A percentile compares a stretch with the other conserved stretches of the same genome.
Conservation (phyloP, 2,888 invertebrate genomes). For the Gisinianus flammeolus region DNA sequence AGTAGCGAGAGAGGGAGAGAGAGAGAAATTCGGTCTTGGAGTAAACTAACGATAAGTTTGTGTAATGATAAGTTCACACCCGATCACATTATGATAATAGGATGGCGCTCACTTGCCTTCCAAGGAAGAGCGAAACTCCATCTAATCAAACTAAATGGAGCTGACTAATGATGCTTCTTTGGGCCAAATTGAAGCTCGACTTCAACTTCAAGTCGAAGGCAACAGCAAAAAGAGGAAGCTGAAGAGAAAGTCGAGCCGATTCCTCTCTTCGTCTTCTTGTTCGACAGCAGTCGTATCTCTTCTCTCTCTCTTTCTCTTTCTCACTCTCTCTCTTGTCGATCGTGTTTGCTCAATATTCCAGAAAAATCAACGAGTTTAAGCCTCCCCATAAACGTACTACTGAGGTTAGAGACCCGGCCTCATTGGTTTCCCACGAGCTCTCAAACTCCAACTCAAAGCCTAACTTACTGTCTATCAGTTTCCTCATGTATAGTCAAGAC, state of each 20-base stretch:
- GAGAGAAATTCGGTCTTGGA: not conserved
- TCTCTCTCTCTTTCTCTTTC: not conserved
- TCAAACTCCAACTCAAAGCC: not conserved
- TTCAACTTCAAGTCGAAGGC: not conserved
- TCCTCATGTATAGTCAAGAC: too few species aligned
- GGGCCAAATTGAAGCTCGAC: not conserved
- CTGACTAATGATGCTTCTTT: conserved; percentile 14
- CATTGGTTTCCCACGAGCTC: too few species aligned
- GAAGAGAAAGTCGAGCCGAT: not conserved
- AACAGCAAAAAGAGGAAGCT: not conserved
- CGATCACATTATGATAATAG: conserved; percentile 28
- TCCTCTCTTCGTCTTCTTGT: not conserved
- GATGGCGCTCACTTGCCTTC: not conserved
- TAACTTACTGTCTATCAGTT: too few species aligned
- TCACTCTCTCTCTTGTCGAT: not conserved
- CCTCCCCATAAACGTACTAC: too few species aligned
- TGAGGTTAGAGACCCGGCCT: too few species aligned
- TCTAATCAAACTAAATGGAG: conserved; percentile 28
- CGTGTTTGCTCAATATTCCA: not conserved
- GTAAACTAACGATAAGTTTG: not conserved
- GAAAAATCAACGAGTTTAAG: conserved; percentile 5
- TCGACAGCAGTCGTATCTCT: too few species aligned
- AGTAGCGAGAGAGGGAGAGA: conserved; percentile 1
- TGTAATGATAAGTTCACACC: conserved; percentile 10
- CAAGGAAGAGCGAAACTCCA: not conserved